Evolutionary conservation across 2,888 invertebrate genomes (phyloP).

Genomic region (Pyrocoelia pectoralis): DNA sequence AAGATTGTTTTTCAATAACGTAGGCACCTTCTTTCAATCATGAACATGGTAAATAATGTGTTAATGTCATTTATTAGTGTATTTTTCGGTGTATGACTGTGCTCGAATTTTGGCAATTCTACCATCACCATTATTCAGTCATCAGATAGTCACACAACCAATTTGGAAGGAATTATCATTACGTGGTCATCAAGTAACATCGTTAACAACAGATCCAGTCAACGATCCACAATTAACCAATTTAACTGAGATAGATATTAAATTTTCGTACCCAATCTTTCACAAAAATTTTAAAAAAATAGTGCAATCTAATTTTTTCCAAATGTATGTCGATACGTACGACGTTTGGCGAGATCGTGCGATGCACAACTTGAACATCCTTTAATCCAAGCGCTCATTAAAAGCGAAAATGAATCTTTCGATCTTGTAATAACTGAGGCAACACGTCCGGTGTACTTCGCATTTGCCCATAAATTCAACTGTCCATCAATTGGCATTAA

Average conservation of each 20-base stretch:
- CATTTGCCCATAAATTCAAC: slow-evolving; percentile 64
- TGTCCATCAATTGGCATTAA: slow-evolving; percentile 65
- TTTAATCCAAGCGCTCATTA: slow-evolving; percentile 49
- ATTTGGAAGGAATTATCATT: slow-evolving; percentile 59
- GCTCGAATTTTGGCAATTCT: slow-evolving; percentile 59
- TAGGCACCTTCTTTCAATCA: too few relatives aligned
- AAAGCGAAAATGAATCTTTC: slow-evolving; percentile 58
- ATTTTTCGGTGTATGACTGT: slow-evolving; percentile 6
- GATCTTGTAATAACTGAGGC: slow-evolving; percentile 67
- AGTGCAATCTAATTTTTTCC: not conserved
- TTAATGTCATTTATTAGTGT: too few relatives aligned
- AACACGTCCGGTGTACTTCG: slow-evolving; percentile 61
- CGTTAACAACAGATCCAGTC: slow-evolving; percentile 59
- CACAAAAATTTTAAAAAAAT: not conserved
- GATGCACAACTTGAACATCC: slow-evolving; percentile 35
- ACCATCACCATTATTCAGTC: slow-evolving; percentile 60
- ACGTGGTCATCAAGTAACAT: slow-evolving; percentile 61
- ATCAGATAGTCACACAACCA: slow-evolving; percentile 60
- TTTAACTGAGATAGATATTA: slow-evolving; percentile 57
- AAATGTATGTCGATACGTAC: slow-evolving; percentile 22
- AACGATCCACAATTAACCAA: slow-evolving; percentile 54
- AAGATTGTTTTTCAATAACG: too few relatives aligned
- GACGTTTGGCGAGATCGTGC: slow-evolving; percentile 36
- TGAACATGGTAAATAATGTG: too few relatives aligned
- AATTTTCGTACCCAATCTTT: slow-evolving; percentile 47